Conservation (phyloP, 2,113 vertebrate genomes). For the Paracanthobrama guichenoti region DNA sequence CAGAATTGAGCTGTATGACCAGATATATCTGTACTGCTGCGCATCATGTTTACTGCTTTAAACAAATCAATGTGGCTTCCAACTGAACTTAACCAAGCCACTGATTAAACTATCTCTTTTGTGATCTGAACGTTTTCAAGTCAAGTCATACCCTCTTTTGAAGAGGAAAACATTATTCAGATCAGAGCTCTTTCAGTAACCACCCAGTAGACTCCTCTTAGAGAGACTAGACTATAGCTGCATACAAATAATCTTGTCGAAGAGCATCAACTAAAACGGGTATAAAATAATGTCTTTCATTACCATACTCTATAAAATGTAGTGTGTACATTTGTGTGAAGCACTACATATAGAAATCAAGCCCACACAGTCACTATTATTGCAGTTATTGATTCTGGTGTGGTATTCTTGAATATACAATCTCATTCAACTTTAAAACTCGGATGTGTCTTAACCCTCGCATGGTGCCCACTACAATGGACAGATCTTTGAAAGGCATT, state of each 20-base stretch:
- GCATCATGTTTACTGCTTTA: slow-evolving; percentile 68
- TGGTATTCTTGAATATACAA: slow-evolving; percentile 46
- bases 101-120: slow-evolving; percentile 71
- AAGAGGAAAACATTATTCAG: slow-evolving; percentile 68
- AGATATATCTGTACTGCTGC: slow-evolving; percentile 5
- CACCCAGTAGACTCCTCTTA: slow-evolving; percentile 64
- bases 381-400: slow-evolving; percentile 43
- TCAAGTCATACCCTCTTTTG: slow-evolving; percentile 65
- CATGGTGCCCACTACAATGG: not conserved
- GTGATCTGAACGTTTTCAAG: slow-evolving; percentile 69
- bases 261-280: slow-evolving; percentile 54
- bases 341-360: slow-evolving; percentile 48
- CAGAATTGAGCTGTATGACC: not conserved
- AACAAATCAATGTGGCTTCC: slow-evolving; percentile 60
- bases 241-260: slow-evolving; percentile 68
- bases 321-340: slow-evolving; percentile 47
- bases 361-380: slow-evolving; percentile 24
- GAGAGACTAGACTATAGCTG: slow-evolving; percentile 66
- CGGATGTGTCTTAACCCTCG: slow-evolving; percentile 10
- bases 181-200: slow-evolving; percentile 66
- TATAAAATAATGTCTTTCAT: slow-evolving; percentile 62
- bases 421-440: not conserved
- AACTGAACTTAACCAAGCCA: slow-evolving; percentile 67
- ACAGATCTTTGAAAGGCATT: not conserved
- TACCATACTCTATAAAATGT: slow-evolving; percentile 61